Evolutionary conservation across 2,113 vertebrate species (phyloP).

Genomic region (Synodontis membranacea): DNA sequence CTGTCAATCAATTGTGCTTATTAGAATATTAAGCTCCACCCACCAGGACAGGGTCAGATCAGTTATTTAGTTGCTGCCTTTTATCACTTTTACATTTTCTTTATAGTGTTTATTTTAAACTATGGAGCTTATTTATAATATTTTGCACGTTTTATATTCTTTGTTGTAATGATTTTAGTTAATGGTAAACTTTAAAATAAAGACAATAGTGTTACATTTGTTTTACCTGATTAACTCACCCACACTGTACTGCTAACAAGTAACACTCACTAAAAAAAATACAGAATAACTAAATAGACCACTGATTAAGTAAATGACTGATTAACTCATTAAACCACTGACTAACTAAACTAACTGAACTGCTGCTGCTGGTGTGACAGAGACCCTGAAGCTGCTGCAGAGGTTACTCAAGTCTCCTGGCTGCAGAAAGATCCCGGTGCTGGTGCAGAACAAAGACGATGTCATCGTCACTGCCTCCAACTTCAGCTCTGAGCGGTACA

Average conservation of each 20-base stretch:
- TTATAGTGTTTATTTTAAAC: neutral
- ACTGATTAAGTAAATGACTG: neutral
- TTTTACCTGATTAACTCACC: neutral
- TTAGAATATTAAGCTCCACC: neutral
- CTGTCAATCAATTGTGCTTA: neutral
- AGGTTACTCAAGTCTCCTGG: constrained; percentile 96
- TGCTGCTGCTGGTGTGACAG: constrained; percentile 69
- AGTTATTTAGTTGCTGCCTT: neutral
- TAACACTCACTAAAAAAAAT: neutral
- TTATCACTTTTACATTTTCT: no score
- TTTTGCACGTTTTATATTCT: neutral
- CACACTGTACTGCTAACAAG: neutral
- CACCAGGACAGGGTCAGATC: neutral
- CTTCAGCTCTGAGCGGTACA: constrained; percentile 96
- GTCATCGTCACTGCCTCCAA: constrained; percentile 98
- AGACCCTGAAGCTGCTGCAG: constrained; percentile 95
- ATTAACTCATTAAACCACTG: neutral
- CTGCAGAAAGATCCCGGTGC: constrained; percentile 96
- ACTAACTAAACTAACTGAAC: neutral
- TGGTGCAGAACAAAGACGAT: constrained; percentile 96
- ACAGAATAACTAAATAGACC: neutral
- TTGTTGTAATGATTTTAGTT: neutral
- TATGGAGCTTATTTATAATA: neutral
- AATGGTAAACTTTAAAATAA: neutral
- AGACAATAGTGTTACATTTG: neutral